phyloP scores from a whole-genome alignment of 2,888 invertebrate species.

The Pollenia angustigena region DNA sequence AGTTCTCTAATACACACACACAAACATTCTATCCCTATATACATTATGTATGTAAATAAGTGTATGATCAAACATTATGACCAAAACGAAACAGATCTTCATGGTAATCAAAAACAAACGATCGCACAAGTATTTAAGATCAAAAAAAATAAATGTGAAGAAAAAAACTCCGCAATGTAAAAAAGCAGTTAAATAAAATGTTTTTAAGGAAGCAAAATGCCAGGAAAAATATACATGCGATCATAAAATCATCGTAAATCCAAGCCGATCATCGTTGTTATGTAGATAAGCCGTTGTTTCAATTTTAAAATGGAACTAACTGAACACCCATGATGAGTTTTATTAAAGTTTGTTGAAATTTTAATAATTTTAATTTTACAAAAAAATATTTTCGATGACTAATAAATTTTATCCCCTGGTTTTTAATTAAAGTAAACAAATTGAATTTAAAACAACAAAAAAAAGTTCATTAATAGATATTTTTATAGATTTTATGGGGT shows the following conservation, averaged over 20 bases:
- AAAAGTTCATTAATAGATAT: too few species aligned
- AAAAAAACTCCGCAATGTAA: neutral
- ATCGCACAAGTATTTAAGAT: conserved; percentile 43
- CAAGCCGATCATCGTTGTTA: neutral
- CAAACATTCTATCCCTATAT: neutral
- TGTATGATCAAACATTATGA: conserved; percentile 34
- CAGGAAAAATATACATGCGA: neutral
- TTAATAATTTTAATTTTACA: too few species aligned
- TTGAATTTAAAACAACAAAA: too few species aligned
- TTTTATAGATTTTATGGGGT: too few species aligned
- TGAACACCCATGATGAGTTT: too few species aligned
- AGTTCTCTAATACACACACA: conserved; percentile 3
- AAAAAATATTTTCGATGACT: too few species aligned
- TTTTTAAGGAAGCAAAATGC: neutral
- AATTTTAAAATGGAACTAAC: too few species aligned
- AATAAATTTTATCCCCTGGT: too few species aligned
- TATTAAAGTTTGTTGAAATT: too few species aligned
- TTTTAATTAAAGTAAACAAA: too few species aligned
- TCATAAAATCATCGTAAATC: conserved; percentile 27
- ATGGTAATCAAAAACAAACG: conserved; percentile 49
- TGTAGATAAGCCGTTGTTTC: too few species aligned
- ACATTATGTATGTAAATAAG: neutral
- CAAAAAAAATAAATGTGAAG: conserved; percentile 29
- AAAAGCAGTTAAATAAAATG: conserved; percentile 23
- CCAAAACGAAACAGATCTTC: conserved; percentile 64